Percentiles rank a stretch among this genome's conserved stretches.
Conservation (phyloP, 2,888 invertebrate genomes). For the Cephus runcator region DNA sequence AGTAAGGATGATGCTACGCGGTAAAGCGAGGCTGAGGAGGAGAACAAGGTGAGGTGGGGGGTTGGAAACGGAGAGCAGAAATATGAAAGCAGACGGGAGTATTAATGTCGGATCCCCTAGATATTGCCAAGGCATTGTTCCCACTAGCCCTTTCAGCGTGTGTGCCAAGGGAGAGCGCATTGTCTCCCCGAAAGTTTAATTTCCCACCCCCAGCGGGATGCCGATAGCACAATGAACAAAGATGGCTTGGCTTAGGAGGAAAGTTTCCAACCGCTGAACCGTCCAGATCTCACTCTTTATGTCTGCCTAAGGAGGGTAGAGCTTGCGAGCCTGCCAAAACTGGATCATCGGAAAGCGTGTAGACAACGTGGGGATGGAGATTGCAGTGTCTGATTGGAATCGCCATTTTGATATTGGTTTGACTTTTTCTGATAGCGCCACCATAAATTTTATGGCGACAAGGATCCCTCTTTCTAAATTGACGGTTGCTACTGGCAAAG, state of each 20-base stretch:
- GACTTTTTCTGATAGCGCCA: neutral
- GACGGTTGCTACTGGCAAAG: neutral
- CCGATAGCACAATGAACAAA: constrained; percentile 14
- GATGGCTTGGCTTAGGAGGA: constrained; percentile 17
- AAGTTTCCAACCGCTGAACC: constrained; percentile 33
- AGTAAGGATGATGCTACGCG: neutral
- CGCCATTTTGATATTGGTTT: neutral
- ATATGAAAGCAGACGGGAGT: constrained; percentile 5
- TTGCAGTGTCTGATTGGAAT: neutral
- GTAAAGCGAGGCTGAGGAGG: neutral
- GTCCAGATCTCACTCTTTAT: constrained; percentile 5
- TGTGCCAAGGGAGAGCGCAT: constrained; percentile 14
- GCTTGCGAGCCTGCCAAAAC: neutral
- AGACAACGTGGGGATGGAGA: neutral
- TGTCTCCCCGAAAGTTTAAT: constrained; percentile 23
- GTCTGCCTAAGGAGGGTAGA: neutral
- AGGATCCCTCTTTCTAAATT: neutral
- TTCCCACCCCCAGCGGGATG: constrained; percentile 12
- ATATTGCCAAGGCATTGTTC: constrained; percentile 21
- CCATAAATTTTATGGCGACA: neutral
- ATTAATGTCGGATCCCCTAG: constrained; percentile 1
- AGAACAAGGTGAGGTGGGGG: neutral
- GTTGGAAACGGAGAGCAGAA: neutral
- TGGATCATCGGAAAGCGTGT: neutral
- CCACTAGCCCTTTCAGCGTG: constrained; percentile 9